These are phyloP conservation scores for Trileptium ribeirensis DNA, from an alignment of 2,888 invertebrate species.

Conservation along the genomic window DNA sequence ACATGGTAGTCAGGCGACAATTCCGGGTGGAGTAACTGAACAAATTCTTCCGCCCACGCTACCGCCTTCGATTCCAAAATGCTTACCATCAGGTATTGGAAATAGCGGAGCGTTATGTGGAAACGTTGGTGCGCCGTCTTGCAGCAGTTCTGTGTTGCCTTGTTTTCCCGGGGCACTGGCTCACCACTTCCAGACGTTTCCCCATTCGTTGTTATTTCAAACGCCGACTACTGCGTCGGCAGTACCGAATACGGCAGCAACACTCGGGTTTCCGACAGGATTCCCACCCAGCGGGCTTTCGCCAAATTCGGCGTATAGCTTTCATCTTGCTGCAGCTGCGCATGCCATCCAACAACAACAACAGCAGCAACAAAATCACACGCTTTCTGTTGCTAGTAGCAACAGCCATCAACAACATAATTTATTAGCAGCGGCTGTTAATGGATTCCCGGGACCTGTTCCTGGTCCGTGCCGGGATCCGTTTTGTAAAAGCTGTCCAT, in stretches of 20 bases:
- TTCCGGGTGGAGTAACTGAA: background rate
- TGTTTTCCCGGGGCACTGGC: too few species aligned
- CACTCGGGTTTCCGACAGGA: too few species aligned
- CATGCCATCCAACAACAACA: background rate
- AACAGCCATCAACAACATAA: background rate
- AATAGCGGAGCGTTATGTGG: background rate
- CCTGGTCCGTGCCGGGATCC: conserved; percentile 23
- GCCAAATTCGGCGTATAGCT: background rate
- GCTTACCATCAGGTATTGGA: background rate
- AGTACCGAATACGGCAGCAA: too few species aligned
- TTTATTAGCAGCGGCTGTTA: background rate
- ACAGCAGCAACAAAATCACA: conserved; percentile 36
- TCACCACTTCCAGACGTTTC: too few species aligned
- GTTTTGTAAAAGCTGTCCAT: conserved; percentile 27
- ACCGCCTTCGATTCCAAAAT: background rate
- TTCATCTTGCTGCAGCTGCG: background rate
- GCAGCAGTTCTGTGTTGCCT: too few species aligned
- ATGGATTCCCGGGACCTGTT: background rate
- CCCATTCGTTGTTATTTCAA: background rate
- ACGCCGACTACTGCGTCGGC: too few species aligned
- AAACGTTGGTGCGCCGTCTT: too few species aligned
- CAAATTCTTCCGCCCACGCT: conserved; percentile 9
- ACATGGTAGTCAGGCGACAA: too few species aligned
- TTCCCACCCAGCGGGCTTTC: background rate
- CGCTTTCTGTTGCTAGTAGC: background rate